A percentile compares a stretch with the other conserved stretches of the same genome.
These are phyloP conservation scores for Aphaenogaster ashmeadi DNA, from an alignment of 1,140 invertebrate genomes.

Conservation along the genomic window DNA sequence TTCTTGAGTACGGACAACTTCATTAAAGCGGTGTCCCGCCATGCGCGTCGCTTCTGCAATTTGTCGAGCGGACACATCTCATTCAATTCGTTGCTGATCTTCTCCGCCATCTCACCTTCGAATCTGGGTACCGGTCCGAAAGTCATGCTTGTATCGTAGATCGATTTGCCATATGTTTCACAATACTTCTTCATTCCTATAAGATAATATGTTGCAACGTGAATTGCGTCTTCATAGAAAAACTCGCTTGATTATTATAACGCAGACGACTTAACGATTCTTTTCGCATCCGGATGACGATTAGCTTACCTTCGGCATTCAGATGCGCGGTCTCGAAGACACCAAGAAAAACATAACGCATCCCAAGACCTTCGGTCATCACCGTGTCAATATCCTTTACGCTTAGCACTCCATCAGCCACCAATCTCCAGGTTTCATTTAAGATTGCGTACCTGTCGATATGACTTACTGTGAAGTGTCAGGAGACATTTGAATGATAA, in stretches of 20 bases:
- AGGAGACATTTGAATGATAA: not conserved
- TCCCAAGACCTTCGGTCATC: slow-evolving; percentile 97
- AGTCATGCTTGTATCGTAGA: slow-evolving; percentile 92
- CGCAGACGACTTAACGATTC: not conserved
- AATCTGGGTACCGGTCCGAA: slow-evolving; percentile 92
- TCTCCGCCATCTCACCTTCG: slow-evolving; percentile 89
- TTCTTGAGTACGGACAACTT: slow-evolving; percentile 94
- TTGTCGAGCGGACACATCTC: slow-evolving; percentile 92
- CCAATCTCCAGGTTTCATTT: slow-evolving; percentile 96
- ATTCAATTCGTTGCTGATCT: slow-evolving; percentile 91
- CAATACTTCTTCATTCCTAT: slow-evolving; percentile 91
- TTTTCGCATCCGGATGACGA: not conserved
- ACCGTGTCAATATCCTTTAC: slow-evolving; percentile 97
- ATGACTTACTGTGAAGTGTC: slow-evolving; percentile 34
- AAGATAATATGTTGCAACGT: slow-evolving; percentile 52
- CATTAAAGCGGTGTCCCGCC: slow-evolving; percentile 95
- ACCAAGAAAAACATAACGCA: slow-evolving; percentile 98
- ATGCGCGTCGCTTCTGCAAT: slow-evolving; percentile 91
- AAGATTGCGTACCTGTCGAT: slow-evolving; percentile 94
- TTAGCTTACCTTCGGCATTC: slow-evolving; percentile 94
- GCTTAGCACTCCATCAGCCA: slow-evolving; percentile 93
- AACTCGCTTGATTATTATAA: not conserved
- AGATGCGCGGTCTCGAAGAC: slow-evolving; percentile 97
- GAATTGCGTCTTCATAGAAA: not conserved
- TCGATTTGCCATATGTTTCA: slow-evolving; percentile 93